Percentiles rank a stretch among this genome's conserved stretches.
Conservation (phyloP, 2,113 vertebrate species). For the Dipodomys spectabilis region DNA sequence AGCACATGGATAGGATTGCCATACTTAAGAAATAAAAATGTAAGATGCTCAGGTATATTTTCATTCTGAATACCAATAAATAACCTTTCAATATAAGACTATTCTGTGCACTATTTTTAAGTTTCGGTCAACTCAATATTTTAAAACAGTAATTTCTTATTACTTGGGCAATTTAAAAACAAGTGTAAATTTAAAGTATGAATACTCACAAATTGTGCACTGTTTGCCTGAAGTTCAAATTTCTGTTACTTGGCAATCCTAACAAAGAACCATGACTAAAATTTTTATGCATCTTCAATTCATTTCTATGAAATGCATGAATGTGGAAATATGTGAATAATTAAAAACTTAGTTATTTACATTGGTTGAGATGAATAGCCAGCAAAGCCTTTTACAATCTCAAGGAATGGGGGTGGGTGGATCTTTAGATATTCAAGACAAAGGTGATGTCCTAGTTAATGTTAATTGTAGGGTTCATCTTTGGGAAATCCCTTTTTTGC, state of each 20-base stretch:
- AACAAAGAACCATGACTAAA: neutral
- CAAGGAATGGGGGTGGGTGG: neutral
- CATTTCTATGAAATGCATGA: slow-evolving; percentile 42
- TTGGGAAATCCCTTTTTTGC: slow-evolving; percentile 11
- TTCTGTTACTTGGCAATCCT: neutral
- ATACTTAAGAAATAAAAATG: neutral
- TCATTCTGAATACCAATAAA: neutral
- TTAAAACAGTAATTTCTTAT: neutral
- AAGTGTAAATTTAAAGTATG: slow-evolving; percentile 38
- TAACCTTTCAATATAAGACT: neutral
- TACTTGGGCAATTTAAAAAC: neutral
- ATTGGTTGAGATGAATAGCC: neutral
- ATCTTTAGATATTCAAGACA: neutral
- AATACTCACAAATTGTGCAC: neutral
- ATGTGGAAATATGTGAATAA: slow-evolving; percentile 40
- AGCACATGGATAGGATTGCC: neutral
- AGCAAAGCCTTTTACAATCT: slow-evolving; percentile 9
- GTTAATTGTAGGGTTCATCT: neutral
- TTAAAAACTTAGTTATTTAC: neutral
- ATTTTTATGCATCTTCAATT: neutral
- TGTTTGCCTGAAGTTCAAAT: slow-evolving; percentile 43
- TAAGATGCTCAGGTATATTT: neutral
- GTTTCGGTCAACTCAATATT: slow-evolving; percentile 4
- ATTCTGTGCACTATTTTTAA: neutral
- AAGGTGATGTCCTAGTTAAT: neutral